Percentiles rank a stretch among this genome's conserved stretches.
These are phyloP conservation scores for Ashinkailepas kermadecensis DNA, from an alignment of 2,888 invertebrate genomes.

Conservation along the genomic window DNA sequence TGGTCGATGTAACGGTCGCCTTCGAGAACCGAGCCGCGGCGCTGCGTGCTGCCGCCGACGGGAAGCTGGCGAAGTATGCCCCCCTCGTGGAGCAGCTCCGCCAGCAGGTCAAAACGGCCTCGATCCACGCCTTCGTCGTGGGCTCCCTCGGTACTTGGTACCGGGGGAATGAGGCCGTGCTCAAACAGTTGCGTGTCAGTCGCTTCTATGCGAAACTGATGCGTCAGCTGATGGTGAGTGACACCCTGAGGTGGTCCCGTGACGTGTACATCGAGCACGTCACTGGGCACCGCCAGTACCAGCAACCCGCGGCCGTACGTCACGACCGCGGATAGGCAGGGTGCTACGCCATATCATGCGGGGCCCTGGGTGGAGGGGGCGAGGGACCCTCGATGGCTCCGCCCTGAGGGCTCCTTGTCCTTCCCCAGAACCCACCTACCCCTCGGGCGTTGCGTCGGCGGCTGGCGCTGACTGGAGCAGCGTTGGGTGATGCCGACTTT, in stretches of 20 bases:
- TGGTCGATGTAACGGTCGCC: background rate
- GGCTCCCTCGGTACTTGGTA: background rate
- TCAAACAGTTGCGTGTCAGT: background rate
- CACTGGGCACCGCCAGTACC: constrained; percentile 33
- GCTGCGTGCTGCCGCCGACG: background rate
- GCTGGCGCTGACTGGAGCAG: background rate
- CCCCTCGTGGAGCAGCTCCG: background rate
- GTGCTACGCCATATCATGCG: background rate
- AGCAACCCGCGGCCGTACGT: background rate
- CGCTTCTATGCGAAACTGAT: constrained; percentile 35
- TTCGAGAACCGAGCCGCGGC: background rate
- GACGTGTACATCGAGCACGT: constrained; percentile 40
- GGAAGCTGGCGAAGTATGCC: background rate
- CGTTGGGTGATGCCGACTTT: too few relatives aligned
- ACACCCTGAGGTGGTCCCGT: constrained; percentile 37
- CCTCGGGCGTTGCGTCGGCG: background rate
- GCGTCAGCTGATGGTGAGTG: constrained; percentile 37
- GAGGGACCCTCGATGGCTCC: background rate
- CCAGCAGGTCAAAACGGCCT: background rate
- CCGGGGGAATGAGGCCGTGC: background rate
- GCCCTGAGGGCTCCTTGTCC: background rate
- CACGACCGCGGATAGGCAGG: background rate
- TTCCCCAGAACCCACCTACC: background rate
- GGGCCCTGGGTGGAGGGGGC: too few relatives aligned
- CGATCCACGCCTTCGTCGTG: background rate